Base-by-base conservation (phyloP, 2,113 vertebrate genomes). In the Cinclus cinclus region DNA sequence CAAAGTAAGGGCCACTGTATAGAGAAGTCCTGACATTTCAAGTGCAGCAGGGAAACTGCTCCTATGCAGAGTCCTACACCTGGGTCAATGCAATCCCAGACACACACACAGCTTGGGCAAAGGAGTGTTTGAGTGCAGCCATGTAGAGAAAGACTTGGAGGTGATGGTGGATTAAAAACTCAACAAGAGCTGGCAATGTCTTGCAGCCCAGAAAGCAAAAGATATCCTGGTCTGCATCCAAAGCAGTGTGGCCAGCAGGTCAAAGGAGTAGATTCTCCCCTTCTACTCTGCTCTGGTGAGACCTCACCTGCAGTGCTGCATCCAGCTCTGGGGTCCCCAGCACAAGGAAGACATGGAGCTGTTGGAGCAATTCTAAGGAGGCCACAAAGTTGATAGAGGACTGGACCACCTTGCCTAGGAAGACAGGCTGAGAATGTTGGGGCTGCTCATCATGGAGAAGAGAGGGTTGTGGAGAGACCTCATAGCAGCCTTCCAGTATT, bases 181-280 rank as follows among this genome's bases (percentile, higher is more conserved):
- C 27, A 37, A 10, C 18, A 11, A 23, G 42, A 80, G 18, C 31
- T 37, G 42, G 22, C 22, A 37, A 5, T 22, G 16, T 20, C 35
- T 37, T 56, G 33, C 42, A 73, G 31, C 12, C 27, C 42, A 37
- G 76, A 80, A 50, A 49, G 12, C 9, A 15, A 44, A 37, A 11
- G 6, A 15, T 19, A 50, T 31, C 27, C 67, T 64, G 59, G 25
- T 14, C 31, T 56, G 22, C 17, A 23, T 37, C 27, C 44, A 44
- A 42, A 50, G 59, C 25, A 80, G 25, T 0, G 0, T 23, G 35
- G 16, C 25, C 58, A 35, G 25, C 4, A 50, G 17, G 42, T 18
- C 9, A 15, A 31, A 31, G 20, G 11, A 58, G 8, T 10, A 31
- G 37, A 73, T 65, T 65, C 27, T 58, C 10, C 4, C 9, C 31